Conservation (phyloP, 2,888 invertebrate species). For the Eretmocerus hayati region DNA sequence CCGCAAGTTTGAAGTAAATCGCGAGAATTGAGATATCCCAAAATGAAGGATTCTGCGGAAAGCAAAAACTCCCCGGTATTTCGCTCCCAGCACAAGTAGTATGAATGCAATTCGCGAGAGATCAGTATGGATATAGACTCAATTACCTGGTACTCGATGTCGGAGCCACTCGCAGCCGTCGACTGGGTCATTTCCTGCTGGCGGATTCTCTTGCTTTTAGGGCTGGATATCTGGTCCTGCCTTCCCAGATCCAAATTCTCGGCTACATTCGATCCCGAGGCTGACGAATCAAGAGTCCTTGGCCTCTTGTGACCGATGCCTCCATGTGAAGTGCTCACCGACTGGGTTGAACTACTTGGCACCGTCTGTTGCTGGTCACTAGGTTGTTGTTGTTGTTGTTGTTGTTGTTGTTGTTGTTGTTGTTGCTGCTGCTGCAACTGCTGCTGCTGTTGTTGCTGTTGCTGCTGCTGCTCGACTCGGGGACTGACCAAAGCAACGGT, state of each 20-base stretch:
- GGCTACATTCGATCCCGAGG: slow-evolving; percentile 35
- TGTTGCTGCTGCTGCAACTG: slow-evolving; percentile 39
- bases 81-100: too few relatives aligned
- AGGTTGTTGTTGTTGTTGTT: slow-evolving; percentile 32
- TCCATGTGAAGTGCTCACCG: slow-evolving; percentile 62
- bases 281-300: slow-evolving; percentile 44
- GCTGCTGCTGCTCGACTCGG: slow-evolving; percentile 39
- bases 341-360: slow-evolving; percentile 56
- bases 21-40: background rate
- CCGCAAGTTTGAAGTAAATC: too few relatives aligned
- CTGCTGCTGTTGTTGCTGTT: slow-evolving; percentile 36
- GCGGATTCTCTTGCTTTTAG: slow-evolving; percentile 37
- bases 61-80: too few relatives aligned
- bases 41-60: background rate
- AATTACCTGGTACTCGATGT: slow-evolving; percentile 43
- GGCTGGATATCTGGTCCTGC: slow-evolving; percentile 38
- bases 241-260: slow-evolving; percentile 37
- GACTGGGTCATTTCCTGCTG: slow-evolving; percentile 36
- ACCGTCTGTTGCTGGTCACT: slow-evolving; percentile 45
- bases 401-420: slow-evolving; percentile 27
- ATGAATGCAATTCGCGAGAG: too few relatives aligned
- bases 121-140: too few relatives aligned
- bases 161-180: slow-evolving; percentile 39
- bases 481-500: slow-evolving; percentile 43
- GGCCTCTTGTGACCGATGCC: slow-evolving; percentile 54